phyloP scores from a whole-genome alignment of 2,888 invertebrate genomes.

The Habroteleia sp. region DNA sequence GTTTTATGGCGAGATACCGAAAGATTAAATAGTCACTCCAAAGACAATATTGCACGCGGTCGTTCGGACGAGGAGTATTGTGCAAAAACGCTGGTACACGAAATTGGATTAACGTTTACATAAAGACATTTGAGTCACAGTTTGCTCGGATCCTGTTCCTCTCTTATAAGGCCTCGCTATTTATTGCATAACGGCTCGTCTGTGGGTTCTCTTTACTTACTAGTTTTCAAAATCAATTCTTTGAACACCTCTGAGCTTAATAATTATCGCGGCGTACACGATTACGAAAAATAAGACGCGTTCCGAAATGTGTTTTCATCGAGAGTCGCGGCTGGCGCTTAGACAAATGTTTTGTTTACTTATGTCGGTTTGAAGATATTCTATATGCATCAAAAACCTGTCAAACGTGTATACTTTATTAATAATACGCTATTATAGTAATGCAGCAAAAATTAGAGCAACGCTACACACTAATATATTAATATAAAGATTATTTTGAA shows the following conservation, averaged over 20 bases:
- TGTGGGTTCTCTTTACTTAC: slow-evolving; percentile 11
- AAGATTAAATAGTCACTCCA: slow-evolving; percentile 16
- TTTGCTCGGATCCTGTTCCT: slow-evolving; percentile 64
- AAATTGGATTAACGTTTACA: slow-evolving; percentile 76
- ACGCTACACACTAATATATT: too few relatives aligned
- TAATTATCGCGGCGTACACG: slow-evolving; percentile 1
- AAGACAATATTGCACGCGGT: slow-evolving; percentile 14
- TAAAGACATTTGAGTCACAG: slow-evolving; percentile 73
- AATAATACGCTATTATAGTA: too few relatives aligned
- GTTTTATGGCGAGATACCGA: too few relatives aligned
- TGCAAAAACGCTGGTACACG: slow-evolving; percentile 33
- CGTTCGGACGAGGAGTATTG: slow-evolving; percentile 8
- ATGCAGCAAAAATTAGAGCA: too few relatives aligned
- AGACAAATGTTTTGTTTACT: too few relatives aligned
- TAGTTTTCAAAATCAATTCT: slow-evolving; percentile 41
- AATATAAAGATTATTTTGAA: too few relatives aligned
- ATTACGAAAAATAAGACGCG: slow-evolving; percentile 16
- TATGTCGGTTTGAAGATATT: too few relatives aligned
- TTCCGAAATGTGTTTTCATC: too few relatives aligned
- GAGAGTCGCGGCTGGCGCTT: too few relatives aligned
- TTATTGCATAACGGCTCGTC: slow-evolving; percentile 64
- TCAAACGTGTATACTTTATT: too few relatives aligned
- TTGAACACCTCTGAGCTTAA: slow-evolving; percentile 1
- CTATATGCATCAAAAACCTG: too few relatives aligned
- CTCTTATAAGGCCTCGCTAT: slow-evolving; percentile 69